Evolutionary conservation across 1,140 invertebrate species (phyloP), one percentile per base, ranked within the genome.

Genomic region (Akabosia matsudoensis): DNA sequence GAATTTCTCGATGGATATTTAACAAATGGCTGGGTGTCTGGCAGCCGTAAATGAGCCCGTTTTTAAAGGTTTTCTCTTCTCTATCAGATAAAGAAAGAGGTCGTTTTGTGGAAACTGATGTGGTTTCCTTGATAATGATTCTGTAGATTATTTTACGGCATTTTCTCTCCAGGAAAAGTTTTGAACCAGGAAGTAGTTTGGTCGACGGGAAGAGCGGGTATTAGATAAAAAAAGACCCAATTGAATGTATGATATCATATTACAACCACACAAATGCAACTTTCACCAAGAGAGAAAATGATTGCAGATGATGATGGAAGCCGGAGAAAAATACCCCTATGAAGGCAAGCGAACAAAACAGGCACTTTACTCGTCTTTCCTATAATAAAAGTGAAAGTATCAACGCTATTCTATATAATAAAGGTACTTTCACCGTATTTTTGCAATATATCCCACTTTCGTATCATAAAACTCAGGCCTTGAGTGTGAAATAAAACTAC

Each of bases 71-170:
- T n/a, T n/a, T n/a, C n/a, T n/a, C n/a, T n/a, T n/a, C n/a, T n/a
- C n/a, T n/a, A n/a, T n/a, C n/a, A n/a, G n/a, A n/a, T n/a, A n/a
- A n/a, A n/a, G n/a, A n/a, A n/a, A n/a, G n/a, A n/a, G n/a, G 37
- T 18, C 37, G 7, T 7, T 45, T 45, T 45, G 7, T 45, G 18
- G 18, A 18, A 56, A 22, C 54, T 56, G 54, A 56, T 56, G 54
- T 56, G 54, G 54, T 24, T 22, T 56, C 24, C 54, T 24, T 67
- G 26, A 67, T 67, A 67, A 67, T 67, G 61, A 30, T 67, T 67
- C 61, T 30, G 61, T 67, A 67, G 61, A 30, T 67, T 67, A 67
- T 67, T 67, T 67, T 67, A 67, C 61, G 3, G 61, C n/a, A n/a
- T 30, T 67, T 67, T 67, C 30, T n/a, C 61, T 30, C 26, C 37